Base-by-base conservation (phyloP, 2,797 vertebrate species). In the Peromyscus melanophrys region DNA sequence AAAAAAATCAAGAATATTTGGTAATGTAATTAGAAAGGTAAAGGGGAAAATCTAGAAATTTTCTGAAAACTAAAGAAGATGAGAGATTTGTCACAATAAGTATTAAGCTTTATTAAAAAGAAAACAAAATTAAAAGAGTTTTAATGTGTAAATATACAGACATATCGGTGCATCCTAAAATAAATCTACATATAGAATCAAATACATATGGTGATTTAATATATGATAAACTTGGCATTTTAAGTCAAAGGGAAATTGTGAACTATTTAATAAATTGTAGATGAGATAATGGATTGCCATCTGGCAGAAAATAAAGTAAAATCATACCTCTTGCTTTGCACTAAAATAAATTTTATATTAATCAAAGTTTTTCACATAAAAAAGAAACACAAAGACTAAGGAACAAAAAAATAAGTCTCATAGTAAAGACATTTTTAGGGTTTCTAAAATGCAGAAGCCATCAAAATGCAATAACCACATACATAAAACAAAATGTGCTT, bases 151-250 rank as follows among this genome's bases (percentile, higher is more conserved):
- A 55, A 84, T 57, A 84, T 65, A 6, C 14, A 93, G 17, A 73
- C 4, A 34, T 77, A 71, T 43, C 19, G 19, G 8, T 52, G 2
- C 31, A 88, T 88, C 5, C 6, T 78, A 75, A 94, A 91, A 49
- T 55, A 43, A 61, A 57, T 88, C 57, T 27, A n/a, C 40, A 69
- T 63, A 73, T 63, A 89, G 8, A 86, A 84, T 1, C 19, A 91
- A 83, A 78, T 87, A 52, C 71, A 88, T 77, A 93, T 63, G 63
- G 61, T 37, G 52, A 87, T 25, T 91, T 91, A 91, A 91, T 91
- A 69, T 61, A 80, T 91, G 43, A 77, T 59, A 59, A 88, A 84
- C 13, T 73, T 95, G 61, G 43, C 55, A 93, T 96, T 96, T 96
- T n/a, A 69, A 93, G 37, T 87, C 67, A 81, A 10, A 71, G 19